A percentile compares a stretch with the other conserved stretches of the same genome.
phyloP scores from a whole-genome alignment of 2,113 vertebrate genomes.

The Theristicus caerulescens region DNA sequence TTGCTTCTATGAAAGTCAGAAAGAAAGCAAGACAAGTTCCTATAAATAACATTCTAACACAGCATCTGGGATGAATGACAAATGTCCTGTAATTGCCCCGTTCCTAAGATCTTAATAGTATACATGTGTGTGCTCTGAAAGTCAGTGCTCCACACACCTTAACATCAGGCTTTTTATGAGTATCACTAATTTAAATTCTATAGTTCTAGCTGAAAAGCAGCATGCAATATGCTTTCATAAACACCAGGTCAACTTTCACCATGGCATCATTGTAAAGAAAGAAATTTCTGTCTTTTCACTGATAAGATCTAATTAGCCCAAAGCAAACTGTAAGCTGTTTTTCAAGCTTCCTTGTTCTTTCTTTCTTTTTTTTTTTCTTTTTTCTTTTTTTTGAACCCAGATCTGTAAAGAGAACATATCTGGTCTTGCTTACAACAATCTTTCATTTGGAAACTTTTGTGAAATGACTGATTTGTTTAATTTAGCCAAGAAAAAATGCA shows the following conservation, averaged over 20 bases:
- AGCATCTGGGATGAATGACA: slow-evolving; percentile 31
- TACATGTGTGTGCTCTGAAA: background rate
- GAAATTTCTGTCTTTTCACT: background rate
- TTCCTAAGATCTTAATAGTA: slow-evolving; percentile 8
- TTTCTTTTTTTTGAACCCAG: background rate
- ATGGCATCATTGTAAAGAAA: slow-evolving; percentile 9
- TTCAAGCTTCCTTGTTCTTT: slow-evolving; percentile 17
- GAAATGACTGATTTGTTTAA: slow-evolving; percentile 50
- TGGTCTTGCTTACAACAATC: slow-evolving; percentile 59
- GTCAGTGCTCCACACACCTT: background rate
- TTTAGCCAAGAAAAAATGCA: slow-evolving; percentile 8
- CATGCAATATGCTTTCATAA: background rate
- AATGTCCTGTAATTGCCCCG: background rate
- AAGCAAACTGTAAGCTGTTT: slow-evolving; percentile 45
- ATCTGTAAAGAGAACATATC: slow-evolving; percentile 28
- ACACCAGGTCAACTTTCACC: background rate
- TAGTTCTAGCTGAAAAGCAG: background rate
- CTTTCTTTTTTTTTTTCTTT: background rate
- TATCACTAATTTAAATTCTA: background rate
- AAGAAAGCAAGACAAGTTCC: slow-evolving; percentile 36
- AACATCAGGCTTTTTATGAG: slow-evolving; percentile 4
- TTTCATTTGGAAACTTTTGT: slow-evolving; percentile 30
- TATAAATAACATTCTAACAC: slow-evolving; percentile 22
- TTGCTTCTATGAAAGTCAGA: slow-evolving; percentile 26
- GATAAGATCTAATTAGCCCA: slow-evolving; percentile 61